phyloP scores from a whole-genome alignment of 1,140 invertebrate genomes.

The Temnothorax curvispinosus region DNA sequence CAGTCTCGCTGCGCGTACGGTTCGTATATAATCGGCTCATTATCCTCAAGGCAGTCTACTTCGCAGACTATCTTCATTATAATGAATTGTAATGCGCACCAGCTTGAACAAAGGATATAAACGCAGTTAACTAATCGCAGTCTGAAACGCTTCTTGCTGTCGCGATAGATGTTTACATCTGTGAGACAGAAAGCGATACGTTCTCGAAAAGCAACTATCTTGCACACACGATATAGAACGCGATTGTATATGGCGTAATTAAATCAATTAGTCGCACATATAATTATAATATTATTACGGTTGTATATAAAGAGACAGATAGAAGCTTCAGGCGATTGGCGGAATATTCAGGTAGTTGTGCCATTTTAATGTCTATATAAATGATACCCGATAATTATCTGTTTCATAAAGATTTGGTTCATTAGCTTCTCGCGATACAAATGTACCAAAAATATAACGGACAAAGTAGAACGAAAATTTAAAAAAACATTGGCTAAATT shows the following conservation, averaged over 20 bases:
- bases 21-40: conserved; percentile 59
- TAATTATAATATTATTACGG: conserved; percentile 8
- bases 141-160: conserved; percentile 26
- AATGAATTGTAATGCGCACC: conserved; percentile 56
- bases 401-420: background rate
- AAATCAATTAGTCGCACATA: background rate
- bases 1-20: conserved; percentile 39
- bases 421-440: background rate
- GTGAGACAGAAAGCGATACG: background rate
- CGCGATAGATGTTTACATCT: conserved; percentile 18
- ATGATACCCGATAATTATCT: background rate
- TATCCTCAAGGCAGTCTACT: conserved; percentile 56
- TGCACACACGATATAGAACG: background rate
- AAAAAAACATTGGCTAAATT: background rate
- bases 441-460: background rate
- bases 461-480: background rate
- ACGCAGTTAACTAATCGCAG: conserved; percentile 16
- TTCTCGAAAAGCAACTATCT: conserved; percentile 5
- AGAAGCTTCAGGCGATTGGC: background rate
- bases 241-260: background rate
- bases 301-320: background rate
- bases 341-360: background rate
- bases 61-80: conserved; percentile 59
- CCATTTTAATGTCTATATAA: background rate
- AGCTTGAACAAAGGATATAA: conserved; percentile 44